Conservation (phyloP, 2,888 invertebrate species). For the Eubasilissa splendida region DNA sequence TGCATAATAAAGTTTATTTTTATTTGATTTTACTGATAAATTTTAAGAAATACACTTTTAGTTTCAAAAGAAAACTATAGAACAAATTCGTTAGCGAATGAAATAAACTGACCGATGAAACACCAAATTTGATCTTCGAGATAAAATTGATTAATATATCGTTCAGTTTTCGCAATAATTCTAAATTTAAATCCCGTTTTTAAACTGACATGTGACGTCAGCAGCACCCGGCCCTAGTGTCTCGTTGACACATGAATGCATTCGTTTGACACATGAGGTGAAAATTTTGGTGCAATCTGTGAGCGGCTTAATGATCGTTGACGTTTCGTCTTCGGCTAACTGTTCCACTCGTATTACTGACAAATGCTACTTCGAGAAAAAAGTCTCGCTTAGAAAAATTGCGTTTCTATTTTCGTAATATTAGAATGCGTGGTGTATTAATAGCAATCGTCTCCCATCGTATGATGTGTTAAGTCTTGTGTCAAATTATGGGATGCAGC, state of each 20-base stretch:
- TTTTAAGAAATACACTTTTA: too few relatives aligned
- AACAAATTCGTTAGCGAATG: too few relatives aligned
- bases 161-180: neutral
- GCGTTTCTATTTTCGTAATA: too few relatives aligned
- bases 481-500: too few relatives aligned
- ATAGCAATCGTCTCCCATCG: too few relatives aligned
- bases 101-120: too few relatives aligned
- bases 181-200: constrained; percentile 15
- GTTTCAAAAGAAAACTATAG: too few relatives aligned
- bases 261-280: constrained; percentile 53
- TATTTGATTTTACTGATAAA: too few relatives aligned
- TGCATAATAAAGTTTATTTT: too few relatives aligned
- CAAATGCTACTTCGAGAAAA: constrained; percentile 31
- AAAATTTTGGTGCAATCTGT: constrained; percentile 44
- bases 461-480: too few relatives aligned
- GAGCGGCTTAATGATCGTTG: constrained; percentile 33
- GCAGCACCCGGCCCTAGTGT: constrained; percentile 31
- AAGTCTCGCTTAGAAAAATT: neutral
- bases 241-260: constrained; percentile 53
- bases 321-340: constrained; percentile 6
- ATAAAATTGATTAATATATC: neutral
- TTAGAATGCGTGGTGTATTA: too few relatives aligned
- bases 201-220: constrained; percentile 27
- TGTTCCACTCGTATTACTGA: constrained; percentile 31
- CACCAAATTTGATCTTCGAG: too few relatives aligned